Evolutionary conservation across 2,113 vertebrate species (phyloP).

Genomic region (Leiothrix lutea): DNA sequence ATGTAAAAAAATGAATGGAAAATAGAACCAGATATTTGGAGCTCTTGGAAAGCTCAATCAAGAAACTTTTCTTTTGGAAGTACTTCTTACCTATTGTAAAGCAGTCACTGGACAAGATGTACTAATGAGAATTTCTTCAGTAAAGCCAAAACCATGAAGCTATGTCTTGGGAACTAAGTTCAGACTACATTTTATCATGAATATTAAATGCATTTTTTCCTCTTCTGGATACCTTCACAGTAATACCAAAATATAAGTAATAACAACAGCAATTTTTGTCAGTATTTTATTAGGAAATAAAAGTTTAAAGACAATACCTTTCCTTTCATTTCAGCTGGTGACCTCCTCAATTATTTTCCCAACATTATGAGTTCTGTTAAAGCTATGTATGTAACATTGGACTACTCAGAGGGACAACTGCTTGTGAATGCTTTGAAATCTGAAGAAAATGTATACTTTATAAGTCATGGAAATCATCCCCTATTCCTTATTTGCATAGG

Average conservation of each 20-base stretch:
- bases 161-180: neutral
- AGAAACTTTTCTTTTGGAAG: neutral
- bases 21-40: neutral
- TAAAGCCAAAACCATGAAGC: accelerated
- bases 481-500: neutral
- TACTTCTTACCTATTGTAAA: neutral
- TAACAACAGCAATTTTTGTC: neutral
- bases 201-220: neutral
- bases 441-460: neutral
- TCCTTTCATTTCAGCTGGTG: neutral
- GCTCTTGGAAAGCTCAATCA: neutral
- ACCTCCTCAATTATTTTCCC: neutral
- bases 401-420: neutral
- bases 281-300: neutral
- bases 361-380: neutral
- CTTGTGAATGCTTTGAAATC: neutral
- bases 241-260: neutral
- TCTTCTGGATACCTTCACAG: neutral
- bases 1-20: neutral
- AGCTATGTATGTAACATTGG: neutral
- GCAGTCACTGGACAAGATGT: neutral
- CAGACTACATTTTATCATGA: neutral
- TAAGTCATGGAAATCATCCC: neutral
- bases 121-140: neutral
- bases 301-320: neutral